These are phyloP conservation scores for Cerastis leucographa DNA, from an alignment of 2,888 invertebrate genomes.

Conservation along the genomic window DNA sequence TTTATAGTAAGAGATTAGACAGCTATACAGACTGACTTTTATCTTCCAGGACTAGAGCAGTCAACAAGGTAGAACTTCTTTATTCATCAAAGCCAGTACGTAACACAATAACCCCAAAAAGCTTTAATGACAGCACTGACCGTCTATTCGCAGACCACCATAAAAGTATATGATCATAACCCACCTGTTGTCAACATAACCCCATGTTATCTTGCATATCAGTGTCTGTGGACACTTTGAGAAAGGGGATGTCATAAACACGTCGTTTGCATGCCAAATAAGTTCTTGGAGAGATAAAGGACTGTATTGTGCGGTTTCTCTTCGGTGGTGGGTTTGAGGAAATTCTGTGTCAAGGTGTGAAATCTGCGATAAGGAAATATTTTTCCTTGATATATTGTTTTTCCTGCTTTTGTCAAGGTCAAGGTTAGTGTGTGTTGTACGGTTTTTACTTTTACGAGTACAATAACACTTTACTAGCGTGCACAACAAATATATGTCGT, in stretches of 20 bases:
- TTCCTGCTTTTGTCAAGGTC: slow-evolving; percentile 22
- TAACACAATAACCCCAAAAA: slow-evolving; percentile 1
- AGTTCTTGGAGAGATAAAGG: slow-evolving; percentile 8
- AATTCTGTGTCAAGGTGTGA: slow-evolving; percentile 9
- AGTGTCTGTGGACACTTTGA: slow-evolving; percentile 21
- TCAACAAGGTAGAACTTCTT: not conserved
- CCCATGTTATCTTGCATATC: slow-evolving; percentile 39
- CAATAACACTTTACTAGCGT: too few species aligned
- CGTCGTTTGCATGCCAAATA: slow-evolving; percentile 43
- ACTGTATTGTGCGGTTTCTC: not conserved
- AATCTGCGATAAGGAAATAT: slow-evolving; percentile 5
- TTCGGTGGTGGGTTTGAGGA: not conserved
- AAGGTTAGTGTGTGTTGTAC: not conserved
- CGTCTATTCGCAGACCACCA: slow-evolving; percentile 13
- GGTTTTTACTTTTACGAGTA: too few species aligned
- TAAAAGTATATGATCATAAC: slow-evolving; percentile 39
- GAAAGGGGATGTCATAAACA: slow-evolving; percentile 37
- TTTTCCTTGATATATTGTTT: slow-evolving; percentile 7
- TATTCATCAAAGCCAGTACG: not conserved
- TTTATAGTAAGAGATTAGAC: too few species aligned
- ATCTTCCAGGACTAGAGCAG: not conserved
- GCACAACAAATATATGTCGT: too few species aligned
- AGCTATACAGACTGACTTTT: not conserved
- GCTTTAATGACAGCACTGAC: slow-evolving; percentile 4
- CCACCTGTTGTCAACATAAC: slow-evolving; percentile 56